phyloP scores from a whole-genome alignment of 2,888 invertebrate species.

The Adela reaumurella region DNA sequence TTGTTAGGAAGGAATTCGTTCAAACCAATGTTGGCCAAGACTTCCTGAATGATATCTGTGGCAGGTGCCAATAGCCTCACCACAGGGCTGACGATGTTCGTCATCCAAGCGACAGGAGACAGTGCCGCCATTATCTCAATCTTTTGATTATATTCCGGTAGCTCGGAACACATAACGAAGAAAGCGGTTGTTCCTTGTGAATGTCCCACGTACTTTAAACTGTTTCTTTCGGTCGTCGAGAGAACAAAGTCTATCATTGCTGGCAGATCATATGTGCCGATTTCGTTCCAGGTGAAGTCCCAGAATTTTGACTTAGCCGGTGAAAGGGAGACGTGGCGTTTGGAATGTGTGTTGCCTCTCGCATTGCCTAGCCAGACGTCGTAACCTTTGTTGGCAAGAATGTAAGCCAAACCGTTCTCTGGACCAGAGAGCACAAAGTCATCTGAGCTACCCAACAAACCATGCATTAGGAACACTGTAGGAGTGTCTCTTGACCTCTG shows the following conservation, averaged over 20 bases:
- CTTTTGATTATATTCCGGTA: too few relatives aligned
- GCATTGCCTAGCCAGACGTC: constrained; percentile 75
- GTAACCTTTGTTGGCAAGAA: constrained; percentile 55
- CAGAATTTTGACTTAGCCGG: constrained; percentile 30
- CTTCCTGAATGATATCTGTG: constrained; percentile 18
- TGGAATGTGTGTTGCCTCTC: constrained; percentile 68
- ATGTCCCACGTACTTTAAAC: constrained; percentile 67
- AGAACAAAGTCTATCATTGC: constrained; percentile 72
- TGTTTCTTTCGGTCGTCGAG: constrained; percentile 37
- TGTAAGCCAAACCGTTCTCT: constrained; percentile 28
- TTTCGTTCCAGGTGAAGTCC: constrained; percentile 84
- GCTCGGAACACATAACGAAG: constrained; percentile 56
- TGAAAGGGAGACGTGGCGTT: constrained; percentile 40
- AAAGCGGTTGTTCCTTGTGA: constrained; percentile 64
- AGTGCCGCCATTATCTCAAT: constrained; percentile 49
- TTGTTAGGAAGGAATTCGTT: constrained; percentile 64
- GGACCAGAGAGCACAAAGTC: constrained; percentile 31
- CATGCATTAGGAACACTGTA: constrained; percentile 33
- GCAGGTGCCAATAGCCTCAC: constrained; percentile 25
- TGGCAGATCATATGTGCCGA: constrained; percentile 73
- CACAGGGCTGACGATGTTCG: constrained; percentile 29
- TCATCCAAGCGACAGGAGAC: constrained; percentile 56
- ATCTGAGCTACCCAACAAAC: constrained; percentile 30
- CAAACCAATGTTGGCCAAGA: constrained; percentile 37
- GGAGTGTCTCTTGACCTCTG: constrained; percentile 14